Percentiles rank a stretch among this genome's conserved stretches.
Evolutionary conservation across 1,140 invertebrate genomes (phyloP).

Genomic region (Colletes gigas): DNA sequence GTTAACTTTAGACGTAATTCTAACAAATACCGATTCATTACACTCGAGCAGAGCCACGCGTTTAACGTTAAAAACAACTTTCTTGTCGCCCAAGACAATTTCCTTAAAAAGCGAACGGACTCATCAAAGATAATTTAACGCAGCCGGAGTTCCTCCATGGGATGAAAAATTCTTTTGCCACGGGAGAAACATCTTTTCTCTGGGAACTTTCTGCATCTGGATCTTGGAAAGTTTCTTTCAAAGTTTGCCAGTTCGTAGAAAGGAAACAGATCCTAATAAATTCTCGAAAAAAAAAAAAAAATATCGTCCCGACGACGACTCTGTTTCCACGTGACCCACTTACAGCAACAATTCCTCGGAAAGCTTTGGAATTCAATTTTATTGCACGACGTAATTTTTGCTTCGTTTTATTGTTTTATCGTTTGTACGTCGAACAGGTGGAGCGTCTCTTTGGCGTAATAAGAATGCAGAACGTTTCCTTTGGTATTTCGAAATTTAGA

Average conservation of each 20-base stretch:
- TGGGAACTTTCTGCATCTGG: neutral
- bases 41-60: no score
- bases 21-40: no score
- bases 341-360: constrained; percentile 3
- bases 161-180: neutral
- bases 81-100: no score
- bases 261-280: constrained; percentile 22
- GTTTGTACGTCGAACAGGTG: no score
- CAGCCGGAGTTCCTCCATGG: neutral
- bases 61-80: no score
- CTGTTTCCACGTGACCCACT: neutral
- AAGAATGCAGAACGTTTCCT: neutral
- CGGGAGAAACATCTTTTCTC: neutral
- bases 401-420: neutral
- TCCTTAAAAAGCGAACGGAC: neutral
- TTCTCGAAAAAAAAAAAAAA: constrained; percentile 6
- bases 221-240: neutral
- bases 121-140: neutral
- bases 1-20: no score
- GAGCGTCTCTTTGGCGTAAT: neutral
- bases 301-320: neutral
- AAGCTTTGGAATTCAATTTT: constrained; percentile 20
- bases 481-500: neutral
- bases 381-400: constrained; percentile 13
- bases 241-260: neutral